Conservation (phyloP, 2,113 vertebrate genomes). For the Ochotona princeps region DNA sequence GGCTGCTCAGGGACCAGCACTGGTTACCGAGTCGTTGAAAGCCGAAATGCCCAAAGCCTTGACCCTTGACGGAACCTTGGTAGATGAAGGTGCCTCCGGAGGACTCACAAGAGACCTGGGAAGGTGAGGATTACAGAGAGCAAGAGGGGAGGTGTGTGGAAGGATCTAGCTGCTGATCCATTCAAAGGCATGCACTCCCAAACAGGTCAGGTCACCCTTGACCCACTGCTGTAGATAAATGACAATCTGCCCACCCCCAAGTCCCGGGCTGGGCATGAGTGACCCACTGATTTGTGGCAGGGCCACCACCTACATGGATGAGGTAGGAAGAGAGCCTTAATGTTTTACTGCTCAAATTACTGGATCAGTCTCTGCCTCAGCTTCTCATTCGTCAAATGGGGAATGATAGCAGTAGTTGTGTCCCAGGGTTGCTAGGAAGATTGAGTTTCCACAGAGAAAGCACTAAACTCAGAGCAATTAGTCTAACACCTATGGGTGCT, state of each 20-base stretch:
- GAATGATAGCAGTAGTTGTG: background rate
- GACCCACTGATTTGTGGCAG: too few relatives aligned
- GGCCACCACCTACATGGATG: background rate
- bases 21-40: constrained; percentile 96
- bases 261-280: background rate
- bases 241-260: background rate
- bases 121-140: background rate
- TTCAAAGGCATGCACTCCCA: fast-evolving
- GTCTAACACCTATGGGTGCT: background rate
- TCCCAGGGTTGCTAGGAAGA: background rate
- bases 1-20: background rate
- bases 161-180: background rate
- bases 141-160: background rate
- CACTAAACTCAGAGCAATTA: background rate
- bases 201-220: fast-evolving
- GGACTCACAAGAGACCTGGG: constrained; percentile 95
- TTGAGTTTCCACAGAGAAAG: background rate
- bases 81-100: constrained; percentile 96
- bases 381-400: background rate
- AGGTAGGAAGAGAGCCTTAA: background rate
- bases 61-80: constrained; percentile 97
- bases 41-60: constrained; percentile 98
- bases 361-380: background rate
- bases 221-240: fast-evolving
- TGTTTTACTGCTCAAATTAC: background rate